These are phyloP conservation scores for Diuraphis noxia DNA, from an alignment of 1,140 invertebrate genomes.

Conservation along the genomic window DNA sequence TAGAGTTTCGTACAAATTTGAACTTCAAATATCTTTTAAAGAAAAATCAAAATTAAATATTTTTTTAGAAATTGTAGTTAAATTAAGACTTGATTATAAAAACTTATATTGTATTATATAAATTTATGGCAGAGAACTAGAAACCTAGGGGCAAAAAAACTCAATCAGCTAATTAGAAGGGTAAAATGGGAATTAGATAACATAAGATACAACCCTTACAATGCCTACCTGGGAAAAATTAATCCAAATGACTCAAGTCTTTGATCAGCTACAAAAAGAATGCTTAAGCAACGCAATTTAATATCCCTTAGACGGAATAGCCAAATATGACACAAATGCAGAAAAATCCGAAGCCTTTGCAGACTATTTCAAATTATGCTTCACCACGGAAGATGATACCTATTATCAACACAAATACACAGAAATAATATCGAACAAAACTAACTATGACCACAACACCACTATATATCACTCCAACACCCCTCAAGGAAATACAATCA, in stretches of 20 bases:
- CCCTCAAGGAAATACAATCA: background rate
- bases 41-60: too few relatives aligned
- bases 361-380: background rate
- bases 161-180: too few relatives aligned
- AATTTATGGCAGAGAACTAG: too few relatives aligned
- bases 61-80: too few relatives aligned
- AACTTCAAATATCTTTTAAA: too few relatives aligned
- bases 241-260: background rate
- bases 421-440: background rate
- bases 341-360: conserved; percentile 1
- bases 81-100: too few relatives aligned
- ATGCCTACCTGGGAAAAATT: background rate
- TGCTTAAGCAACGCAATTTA: background rate
- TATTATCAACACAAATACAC: background rate
- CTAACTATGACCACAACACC: too few relatives aligned
- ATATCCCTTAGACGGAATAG: background rate
- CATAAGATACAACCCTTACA: too few relatives aligned
- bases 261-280: background rate
- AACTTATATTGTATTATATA: too few relatives aligned
- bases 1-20: too few relatives aligned
- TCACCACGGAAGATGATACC: background rate
- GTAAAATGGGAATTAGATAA: too few relatives aligned
- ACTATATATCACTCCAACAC: background rate
- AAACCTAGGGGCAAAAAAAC: too few relatives aligned
- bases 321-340: background rate